Percentiles rank a stretch among this genome's conserved stretches.
Evolutionary conservation across 2,797 vertebrate species (phyloP).

Genomic region (Pelodytes ibericus): DNA sequence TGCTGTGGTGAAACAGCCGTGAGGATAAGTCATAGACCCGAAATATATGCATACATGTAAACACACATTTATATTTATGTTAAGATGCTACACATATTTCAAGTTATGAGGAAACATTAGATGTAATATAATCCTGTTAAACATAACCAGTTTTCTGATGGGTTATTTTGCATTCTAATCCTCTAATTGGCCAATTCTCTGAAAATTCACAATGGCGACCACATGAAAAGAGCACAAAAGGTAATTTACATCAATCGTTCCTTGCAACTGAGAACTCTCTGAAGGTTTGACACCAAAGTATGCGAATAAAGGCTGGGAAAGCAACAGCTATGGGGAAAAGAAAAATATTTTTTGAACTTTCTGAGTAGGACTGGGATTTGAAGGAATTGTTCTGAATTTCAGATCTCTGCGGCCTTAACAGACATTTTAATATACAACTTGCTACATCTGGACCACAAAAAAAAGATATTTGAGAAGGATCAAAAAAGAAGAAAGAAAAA

Average conservation of each 20-base stretch:
- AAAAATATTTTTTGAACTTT: neutral
- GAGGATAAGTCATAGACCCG: too few species aligned
- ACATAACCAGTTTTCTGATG: constrained; percentile 22
- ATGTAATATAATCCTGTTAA: constrained; percentile 21
- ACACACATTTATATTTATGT: neutral
- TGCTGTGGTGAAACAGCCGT: too few species aligned
- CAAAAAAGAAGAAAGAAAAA: constrained; percentile 63
- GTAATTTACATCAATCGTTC: constrained; percentile 51
- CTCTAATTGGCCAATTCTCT: constrained; percentile 37
- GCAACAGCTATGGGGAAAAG: constrained; percentile 7
- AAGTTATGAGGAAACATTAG: neutral
- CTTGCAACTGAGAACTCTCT: constrained; percentile 28
- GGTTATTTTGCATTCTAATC: constrained; percentile 37
- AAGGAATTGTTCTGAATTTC: neutral
- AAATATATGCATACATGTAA: too few species aligned
- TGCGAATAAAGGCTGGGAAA: neutral
- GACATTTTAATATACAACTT: constrained; percentile 45
- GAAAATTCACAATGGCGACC: constrained; percentile 37
- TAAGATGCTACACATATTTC: neutral
- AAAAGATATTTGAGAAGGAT: constrained; percentile 71
- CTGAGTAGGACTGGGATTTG: neutral
- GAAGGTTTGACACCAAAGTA: constrained; percentile 26
- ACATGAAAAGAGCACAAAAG: constrained; percentile 47
- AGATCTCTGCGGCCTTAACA: constrained; percentile 22
- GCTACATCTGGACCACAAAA: constrained; percentile 67